phyloP scores from a whole-genome alignment of 1,140 invertebrate species.

The Ostrea edulis region DNA sequence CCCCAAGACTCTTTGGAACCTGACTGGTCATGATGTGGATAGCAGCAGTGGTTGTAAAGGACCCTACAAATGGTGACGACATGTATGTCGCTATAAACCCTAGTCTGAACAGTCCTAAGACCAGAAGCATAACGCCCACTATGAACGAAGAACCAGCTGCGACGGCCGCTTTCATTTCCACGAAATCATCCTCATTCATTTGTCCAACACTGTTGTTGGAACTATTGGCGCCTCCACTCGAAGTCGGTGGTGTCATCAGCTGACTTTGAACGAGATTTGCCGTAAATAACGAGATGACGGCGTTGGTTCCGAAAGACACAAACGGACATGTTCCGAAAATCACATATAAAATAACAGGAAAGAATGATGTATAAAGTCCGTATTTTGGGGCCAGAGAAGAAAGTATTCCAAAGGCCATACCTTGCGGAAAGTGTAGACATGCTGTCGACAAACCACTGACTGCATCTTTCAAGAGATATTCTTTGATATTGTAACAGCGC shows the following conservation, averaged over 20 bases:
- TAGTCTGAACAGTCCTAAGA: conserved; percentile 89
- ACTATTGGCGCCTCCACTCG: not conserved
- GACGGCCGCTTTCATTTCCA: conserved; percentile 60
- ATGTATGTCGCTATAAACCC: conserved; percentile 90
- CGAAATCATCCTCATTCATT: conserved; percentile 51
- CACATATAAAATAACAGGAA: conserved; percentile 66
- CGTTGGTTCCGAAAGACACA: conserved; percentile 69
- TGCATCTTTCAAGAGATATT: conserved; percentile 72
- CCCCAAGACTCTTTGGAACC: conserved; percentile 86
- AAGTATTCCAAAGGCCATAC: conserved; percentile 76
- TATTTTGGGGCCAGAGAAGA: conserved; percentile 75
- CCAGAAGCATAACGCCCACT: conserved; percentile 76
- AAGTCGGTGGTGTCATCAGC: not conserved
- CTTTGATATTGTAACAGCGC: conserved; percentile 67
- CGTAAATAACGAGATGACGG: conserved; percentile 67
- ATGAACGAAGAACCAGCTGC: conserved; percentile 56
- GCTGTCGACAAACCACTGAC: conserved; percentile 89
- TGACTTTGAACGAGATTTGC: conserved; percentile 59
- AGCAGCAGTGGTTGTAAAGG: conserved; percentile 93
- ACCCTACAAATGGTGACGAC: conserved; percentile 92
- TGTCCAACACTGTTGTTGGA: not conserved
- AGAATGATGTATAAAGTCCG: conserved; percentile 73
- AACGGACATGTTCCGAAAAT: conserved; percentile 70
- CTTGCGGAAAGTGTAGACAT: conserved; percentile 89
- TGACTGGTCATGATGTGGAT: conserved; percentile 95